These are phyloP conservation scores for Drosophila chauvacae DNA, from an alignment of 1,140 invertebrate species.

Conservation along the genomic window DNA sequence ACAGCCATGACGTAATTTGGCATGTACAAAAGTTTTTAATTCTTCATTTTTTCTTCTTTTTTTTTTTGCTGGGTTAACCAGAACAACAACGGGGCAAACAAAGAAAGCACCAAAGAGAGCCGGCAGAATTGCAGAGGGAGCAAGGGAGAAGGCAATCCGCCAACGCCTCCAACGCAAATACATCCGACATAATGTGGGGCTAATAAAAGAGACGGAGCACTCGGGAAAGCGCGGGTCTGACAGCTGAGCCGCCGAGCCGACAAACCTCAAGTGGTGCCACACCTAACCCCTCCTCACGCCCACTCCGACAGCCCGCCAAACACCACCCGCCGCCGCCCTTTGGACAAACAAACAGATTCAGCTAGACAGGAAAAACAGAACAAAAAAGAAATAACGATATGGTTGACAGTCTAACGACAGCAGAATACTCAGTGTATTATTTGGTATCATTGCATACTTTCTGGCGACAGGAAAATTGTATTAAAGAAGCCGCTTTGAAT, in stretches of 20 bases:
- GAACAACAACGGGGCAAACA: constrained; percentile 39
- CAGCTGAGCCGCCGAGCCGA: constrained; percentile 47
- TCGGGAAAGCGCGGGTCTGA: constrained; percentile 19
- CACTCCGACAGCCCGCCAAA: background rate
- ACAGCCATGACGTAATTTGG: constrained; percentile 68
- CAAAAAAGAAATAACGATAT: constrained; percentile 1
- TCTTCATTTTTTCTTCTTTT: constrained; percentile 34
- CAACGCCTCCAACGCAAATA: constrained; percentile 60
- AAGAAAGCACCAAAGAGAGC: constrained; percentile 30
- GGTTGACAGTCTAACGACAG: background rate
- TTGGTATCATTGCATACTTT: background rate
- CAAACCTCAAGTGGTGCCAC: constrained; percentile 68
- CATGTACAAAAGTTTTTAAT: constrained; percentile 67
- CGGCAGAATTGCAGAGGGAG: constrained; percentile 7
- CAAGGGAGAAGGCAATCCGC: constrained; percentile 31
- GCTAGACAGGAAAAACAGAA: constrained; percentile 53
- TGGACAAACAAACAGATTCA: constrained; percentile 54
- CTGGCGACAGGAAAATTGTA: too few relatives aligned
- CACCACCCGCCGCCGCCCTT: constrained; percentile 5
- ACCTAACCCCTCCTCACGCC: constrained; percentile 23
- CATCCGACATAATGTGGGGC: constrained; percentile 64
- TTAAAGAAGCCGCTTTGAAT: background rate
- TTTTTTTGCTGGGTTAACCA: constrained; percentile 29
- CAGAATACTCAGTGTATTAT: background rate
- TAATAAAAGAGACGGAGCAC: constrained; percentile 51